Evolutionary conservation across 2,797 vertebrate genomes (phyloP), one percentile per base, ranked within the genome.

Genomic region (Sebastiscus albofasciatus): DNA sequence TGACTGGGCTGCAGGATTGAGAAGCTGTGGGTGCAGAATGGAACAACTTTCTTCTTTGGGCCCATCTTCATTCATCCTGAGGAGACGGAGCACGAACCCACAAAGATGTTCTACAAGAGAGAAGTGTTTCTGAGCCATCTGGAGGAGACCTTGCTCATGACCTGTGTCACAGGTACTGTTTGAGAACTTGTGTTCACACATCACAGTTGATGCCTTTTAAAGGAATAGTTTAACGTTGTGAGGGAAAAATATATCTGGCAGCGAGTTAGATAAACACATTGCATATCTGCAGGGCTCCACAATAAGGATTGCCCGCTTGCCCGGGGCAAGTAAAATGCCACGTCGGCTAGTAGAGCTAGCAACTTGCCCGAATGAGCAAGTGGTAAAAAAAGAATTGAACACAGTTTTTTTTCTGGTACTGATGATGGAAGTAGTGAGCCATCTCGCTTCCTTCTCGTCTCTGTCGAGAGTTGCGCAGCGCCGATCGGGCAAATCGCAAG

Each of bases 51-150:
- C 93, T 99, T 99, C 91, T 99, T 98, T 83, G 99, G 99, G 56
- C 98, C 99, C 12, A 98, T 99, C 84, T 99, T 99, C 84, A 98
- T 99, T 89, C 97, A 98, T 77, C 99, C 98, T 4, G 98, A 99
- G 87, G 99, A 99, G 90, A 99, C 99, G 0, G 98, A 98, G 79
- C 99, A 99, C 33, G 99, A 99, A 71, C 99, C 99, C 77, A 99
- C 99, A 24, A 99, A 99, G 95, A 99, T 99, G 99, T 99, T 99
- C 92, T 99, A 99, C 93, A 98, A 98, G 93, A 97, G 96, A 90
- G 99, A 99, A 93, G 97, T 99, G 81, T 99, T 99, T 90, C 94
- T 99, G 85, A 99, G 98, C 95, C 97, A 97, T 76, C 85, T 99
- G 79, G 99, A 99, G 91, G 99, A 99, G 90, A 97, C 97, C 26